phyloP scores from a whole-genome alignment of 2,113 vertebrate genomes.

The Synchiropus splendidus region DNA sequence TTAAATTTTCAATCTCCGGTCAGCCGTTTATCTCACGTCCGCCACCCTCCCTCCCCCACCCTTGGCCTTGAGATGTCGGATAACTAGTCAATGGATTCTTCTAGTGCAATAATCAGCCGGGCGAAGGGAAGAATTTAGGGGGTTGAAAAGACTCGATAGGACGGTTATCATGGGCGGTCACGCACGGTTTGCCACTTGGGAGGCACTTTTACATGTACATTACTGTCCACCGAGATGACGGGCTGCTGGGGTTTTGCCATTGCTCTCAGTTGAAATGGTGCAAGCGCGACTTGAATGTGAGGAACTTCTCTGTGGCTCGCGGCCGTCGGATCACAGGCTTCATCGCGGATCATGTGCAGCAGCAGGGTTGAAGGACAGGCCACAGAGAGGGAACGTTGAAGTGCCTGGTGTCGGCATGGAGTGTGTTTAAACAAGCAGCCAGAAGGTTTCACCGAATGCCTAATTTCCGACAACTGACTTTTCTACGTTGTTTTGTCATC shows the following conservation, averaged over 20 bases:
- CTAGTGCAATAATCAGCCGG: slow-evolving; percentile 88
- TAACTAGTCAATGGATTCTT: slow-evolving; percentile 71
- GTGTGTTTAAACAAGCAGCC: slow-evolving; percentile 18
- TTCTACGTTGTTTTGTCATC: slow-evolving; percentile 20
- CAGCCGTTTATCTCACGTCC: not conserved
- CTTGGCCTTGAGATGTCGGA: slow-evolving; percentile 35
- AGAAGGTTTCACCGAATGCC: slow-evolving; percentile 47
- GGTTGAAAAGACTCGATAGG: slow-evolving; percentile 6
- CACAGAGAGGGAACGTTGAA: slow-evolving; percentile 56
- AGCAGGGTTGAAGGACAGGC: slow-evolving; percentile 29
- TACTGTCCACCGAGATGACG: slow-evolving; percentile 2
- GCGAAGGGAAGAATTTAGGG: slow-evolving; percentile 55
- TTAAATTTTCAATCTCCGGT: not conserved
- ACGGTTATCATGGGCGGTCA: slow-evolving; percentile 1
- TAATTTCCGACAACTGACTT: slow-evolving; percentile 39
- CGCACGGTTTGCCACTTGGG: slow-evolving; percentile 25
- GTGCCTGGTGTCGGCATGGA: slow-evolving; percentile 58
- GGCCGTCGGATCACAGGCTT: slow-evolving; percentile 22
- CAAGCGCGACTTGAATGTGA: slow-evolving; percentile 43
- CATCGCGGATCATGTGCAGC: slow-evolving; percentile 8
- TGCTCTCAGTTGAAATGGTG: slow-evolving; percentile 17
- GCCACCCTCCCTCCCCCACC: slow-evolving; percentile 34
- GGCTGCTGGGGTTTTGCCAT: slow-evolving; percentile 15
- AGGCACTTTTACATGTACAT: slow-evolving; percentile 9
- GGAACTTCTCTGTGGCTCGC: slow-evolving; percentile 20